phyloP scores from a whole-genome alignment of 2,888 invertebrate genomes.

The Ryuthela nishihirai region DNA sequence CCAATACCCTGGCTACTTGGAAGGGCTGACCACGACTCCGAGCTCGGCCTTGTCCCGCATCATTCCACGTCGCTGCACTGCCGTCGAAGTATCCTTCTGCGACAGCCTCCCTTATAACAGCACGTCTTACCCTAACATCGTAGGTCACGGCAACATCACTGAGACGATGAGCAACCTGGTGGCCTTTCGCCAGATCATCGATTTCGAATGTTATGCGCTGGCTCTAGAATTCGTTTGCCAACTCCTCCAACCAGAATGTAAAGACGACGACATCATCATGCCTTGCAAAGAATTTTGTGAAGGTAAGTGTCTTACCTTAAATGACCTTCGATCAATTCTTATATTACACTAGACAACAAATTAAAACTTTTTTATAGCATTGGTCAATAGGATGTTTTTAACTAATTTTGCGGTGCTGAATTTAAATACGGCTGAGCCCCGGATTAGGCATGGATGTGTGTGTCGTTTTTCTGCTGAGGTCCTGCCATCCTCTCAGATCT shows the following conservation, averaged over 20 bases:
- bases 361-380: too few relatives aligned
- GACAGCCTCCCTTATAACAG: constrained; percentile 65
- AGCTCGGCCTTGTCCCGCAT: constrained; percentile 27
- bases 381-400: too few relatives aligned
- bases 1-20: constrained; percentile 41
- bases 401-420: too few relatives aligned
- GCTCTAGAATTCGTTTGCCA: constrained; percentile 88
- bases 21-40: constrained; percentile 40
- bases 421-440: too few relatives aligned
- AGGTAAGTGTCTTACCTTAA: constrained; percentile 59
- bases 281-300: constrained; percentile 81
- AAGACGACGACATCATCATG: constrained; percentile 42
- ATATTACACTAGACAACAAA: too few relatives aligned
- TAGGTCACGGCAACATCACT: constrained; percentile 62
- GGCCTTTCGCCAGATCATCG: constrained; percentile 69
- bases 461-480: too few relatives aligned
- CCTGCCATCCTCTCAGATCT: too few relatives aligned
- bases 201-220: constrained; percentile 81
- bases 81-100: constrained; percentile 44
- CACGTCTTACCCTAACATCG: constrained; percentile 77
- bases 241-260: constrained; percentile 75
- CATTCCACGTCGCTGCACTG: constrained; percentile 41
- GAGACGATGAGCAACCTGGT: constrained; percentile 72
- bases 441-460: too few relatives aligned
- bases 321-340: too few relatives aligned